These are phyloP conservation scores for Anguilla pacifica DNA, from an alignment of 2,797 vertebrate species.

Conservation along the genomic window DNA sequence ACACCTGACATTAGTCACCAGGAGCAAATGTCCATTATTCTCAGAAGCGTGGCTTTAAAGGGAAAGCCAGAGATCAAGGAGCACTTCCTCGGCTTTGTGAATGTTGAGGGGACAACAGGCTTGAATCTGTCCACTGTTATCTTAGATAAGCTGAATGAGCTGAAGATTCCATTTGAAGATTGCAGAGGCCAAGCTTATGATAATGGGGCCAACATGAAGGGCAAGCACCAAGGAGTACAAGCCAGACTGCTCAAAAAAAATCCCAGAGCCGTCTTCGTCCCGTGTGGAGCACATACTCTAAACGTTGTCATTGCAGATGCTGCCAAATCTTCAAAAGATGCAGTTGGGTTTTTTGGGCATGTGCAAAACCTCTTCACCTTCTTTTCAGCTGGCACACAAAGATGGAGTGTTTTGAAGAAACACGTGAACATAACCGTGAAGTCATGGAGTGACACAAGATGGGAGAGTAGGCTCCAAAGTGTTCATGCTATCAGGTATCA, in stretches of 20 bases:
- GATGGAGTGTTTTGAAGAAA: too few relatives aligned
- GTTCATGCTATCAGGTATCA: too few relatives aligned
- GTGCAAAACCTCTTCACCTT: too few relatives aligned
- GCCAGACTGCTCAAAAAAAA: constrained; percentile 26
- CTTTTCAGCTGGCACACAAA: too few relatives aligned
- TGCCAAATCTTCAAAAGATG: constrained; percentile 42
- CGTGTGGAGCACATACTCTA: constrained; percentile 40
- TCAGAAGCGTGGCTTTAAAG: constrained; percentile 24
- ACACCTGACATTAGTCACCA: constrained; percentile 40
- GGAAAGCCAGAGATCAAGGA: constrained; percentile 37
- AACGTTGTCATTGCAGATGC: constrained; percentile 43
- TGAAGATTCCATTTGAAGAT: constrained; percentile 39
- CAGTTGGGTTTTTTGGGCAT: too few relatives aligned
- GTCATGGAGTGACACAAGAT: too few relatives aligned
- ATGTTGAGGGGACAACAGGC: constrained; percentile 33
- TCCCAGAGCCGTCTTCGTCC: constrained; percentile 32
- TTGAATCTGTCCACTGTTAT: constrained; percentile 35
- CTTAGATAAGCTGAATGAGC: constrained; percentile 32
- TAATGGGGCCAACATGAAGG: constrained; percentile 36
- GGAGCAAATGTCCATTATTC: constrained; percentile 38
- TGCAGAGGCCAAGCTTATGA: constrained; percentile 38
- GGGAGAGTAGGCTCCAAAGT: too few relatives aligned
- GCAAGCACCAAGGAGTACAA: constrained; percentile 33
- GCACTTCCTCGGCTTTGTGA: constrained; percentile 33
- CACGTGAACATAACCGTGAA: too few relatives aligned